phyloP scores from a whole-genome alignment of 2,113 vertebrate species.

The Dipodomys merriami region DNA sequence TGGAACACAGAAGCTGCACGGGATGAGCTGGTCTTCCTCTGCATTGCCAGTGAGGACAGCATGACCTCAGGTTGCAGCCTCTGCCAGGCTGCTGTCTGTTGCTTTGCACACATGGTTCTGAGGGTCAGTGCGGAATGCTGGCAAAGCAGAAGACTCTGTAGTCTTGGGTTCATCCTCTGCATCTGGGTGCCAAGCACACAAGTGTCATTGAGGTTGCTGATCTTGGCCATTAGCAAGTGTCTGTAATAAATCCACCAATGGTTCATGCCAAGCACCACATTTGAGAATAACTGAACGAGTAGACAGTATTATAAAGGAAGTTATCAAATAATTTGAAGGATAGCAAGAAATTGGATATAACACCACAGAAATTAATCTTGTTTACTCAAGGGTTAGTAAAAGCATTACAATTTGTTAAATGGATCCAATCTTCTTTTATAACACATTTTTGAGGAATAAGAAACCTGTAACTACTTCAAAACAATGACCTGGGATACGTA shows the following conservation, averaged over 20 bases:
- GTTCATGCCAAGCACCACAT: background rate
- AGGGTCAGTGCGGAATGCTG: fast-evolving
- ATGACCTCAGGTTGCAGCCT: background rate
- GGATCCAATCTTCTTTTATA: no score
- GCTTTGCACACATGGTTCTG: fast-evolving
- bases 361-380: background rate
- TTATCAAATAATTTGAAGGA: background rate
- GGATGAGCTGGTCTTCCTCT: background rate
- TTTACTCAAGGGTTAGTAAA: background rate
- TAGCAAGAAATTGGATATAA: background rate
- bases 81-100: no score
- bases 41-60: background rate
- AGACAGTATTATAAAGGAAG: background rate
- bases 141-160: fast-evolving
- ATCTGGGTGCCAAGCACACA: fast-evolving
- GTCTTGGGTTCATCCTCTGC: no score
- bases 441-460: background rate
- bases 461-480: background rate
- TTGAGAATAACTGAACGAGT: background rate
- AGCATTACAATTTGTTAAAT: background rate
- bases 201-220: fast-evolving
- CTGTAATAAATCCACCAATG: background rate
- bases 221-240: fast-evolving
- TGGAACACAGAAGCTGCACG: background rate
- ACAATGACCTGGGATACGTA: background rate